Conservation (phyloP, 2,888 invertebrate genomes). For the Chorisops tibialis region DNA sequence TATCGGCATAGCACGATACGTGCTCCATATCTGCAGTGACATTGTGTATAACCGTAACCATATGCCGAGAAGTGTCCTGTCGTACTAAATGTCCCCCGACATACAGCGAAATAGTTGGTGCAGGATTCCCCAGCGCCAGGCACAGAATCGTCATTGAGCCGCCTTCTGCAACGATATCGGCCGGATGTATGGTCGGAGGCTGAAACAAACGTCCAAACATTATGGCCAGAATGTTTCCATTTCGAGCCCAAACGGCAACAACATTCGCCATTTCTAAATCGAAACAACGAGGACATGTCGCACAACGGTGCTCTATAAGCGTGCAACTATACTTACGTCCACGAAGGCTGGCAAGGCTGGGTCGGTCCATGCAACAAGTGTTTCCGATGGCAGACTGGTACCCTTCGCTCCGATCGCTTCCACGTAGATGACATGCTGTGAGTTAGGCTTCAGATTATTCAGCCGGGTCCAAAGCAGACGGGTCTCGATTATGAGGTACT, state of each 20-base stretch:
- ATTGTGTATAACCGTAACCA: conserved; percentile 83
- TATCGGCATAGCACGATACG: conserved; percentile 84
- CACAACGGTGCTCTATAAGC: neutral
- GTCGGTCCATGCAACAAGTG: conserved; percentile 81
- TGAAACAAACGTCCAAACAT: conserved; percentile 43
- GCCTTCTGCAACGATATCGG: conserved; percentile 78
- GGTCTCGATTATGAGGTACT: conserved; percentile 62
- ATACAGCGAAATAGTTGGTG: conserved; percentile 79
- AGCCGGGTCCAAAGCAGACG: conserved; percentile 69
- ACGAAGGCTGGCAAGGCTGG: conserved; percentile 84
- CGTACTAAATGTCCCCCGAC: conserved; percentile 70
- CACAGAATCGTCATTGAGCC: conserved; percentile 83
- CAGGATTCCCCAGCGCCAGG: conserved; percentile 80
- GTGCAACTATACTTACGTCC: conserved; percentile 59
- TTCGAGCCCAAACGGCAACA: neutral
- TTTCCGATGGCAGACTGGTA: conserved; percentile 74
- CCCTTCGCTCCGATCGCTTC: conserved; percentile 67
- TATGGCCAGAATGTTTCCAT: neutral
- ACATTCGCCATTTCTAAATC: neutral
- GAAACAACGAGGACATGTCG: no score
- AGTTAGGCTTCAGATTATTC: conserved; percentile 71
- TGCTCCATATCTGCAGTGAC: conserved; percentile 81
- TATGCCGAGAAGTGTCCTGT: conserved; percentile 77
- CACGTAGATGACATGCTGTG: conserved; percentile 77
- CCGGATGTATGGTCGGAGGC: conserved; percentile 81